phyloP scores from a whole-genome alignment of 2,113 vertebrate genomes.

The Pseudopodoces humilis region DNA sequence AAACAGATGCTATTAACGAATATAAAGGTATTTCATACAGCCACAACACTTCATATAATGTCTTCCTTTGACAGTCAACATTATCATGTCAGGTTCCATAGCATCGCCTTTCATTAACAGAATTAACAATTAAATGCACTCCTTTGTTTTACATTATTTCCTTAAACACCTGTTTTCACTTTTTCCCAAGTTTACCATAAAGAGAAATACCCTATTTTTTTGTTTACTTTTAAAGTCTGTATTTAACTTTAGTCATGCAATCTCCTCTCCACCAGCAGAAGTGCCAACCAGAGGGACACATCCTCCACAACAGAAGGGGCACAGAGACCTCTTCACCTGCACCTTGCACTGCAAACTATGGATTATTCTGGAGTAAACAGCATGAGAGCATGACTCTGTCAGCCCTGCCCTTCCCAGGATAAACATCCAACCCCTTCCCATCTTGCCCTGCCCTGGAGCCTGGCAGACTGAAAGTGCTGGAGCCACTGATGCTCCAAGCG shows the following conservation, averaged over 20 bases:
- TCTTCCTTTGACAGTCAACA: neutral
- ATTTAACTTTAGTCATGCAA: neutral
- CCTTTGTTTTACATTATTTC: neutral
- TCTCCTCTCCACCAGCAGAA: neutral
- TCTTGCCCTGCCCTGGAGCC: accelerated
- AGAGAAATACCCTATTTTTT: neutral
- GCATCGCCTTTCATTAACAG: neutral
- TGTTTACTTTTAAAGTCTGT: neutral
- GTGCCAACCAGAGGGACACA: neutral
- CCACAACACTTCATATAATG: neutral
- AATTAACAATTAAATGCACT: neutral
- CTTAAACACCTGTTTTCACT: neutral
- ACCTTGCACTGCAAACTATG: accelerated
- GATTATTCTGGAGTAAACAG: neutral
- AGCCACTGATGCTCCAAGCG: accelerated
- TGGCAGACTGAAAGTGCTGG: neutral
- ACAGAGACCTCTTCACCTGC: neutral
- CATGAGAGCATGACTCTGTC: neutral
- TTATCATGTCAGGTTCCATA: neutral
- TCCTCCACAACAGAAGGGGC: accelerated
- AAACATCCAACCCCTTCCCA: neutral
- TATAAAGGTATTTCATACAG: neutral
- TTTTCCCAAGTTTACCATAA: neutral
- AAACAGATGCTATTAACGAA: neutral
- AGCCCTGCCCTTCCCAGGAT: neutral